Percentiles rank a stretch among this genome's conserved stretches.
phyloP scores from a whole-genome alignment of 2,888 invertebrate species.

The Eupithecia vulgata region DNA sequence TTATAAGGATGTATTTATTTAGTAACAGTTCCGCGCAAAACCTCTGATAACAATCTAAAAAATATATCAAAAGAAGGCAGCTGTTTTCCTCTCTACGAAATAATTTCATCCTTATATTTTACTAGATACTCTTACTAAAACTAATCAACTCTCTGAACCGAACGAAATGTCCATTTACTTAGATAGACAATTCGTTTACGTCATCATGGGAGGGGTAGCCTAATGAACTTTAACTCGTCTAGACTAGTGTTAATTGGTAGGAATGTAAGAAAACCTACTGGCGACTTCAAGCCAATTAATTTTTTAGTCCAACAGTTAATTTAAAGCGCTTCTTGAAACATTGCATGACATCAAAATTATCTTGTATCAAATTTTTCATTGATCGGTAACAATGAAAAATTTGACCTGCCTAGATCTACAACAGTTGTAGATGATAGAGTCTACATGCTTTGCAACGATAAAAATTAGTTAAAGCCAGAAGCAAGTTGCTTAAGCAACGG shows the following conservation, averaged over 20 bases:
- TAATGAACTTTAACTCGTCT: conserved; percentile 27
- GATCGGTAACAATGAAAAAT: too few relatives aligned
- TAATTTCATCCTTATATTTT: too few relatives aligned
- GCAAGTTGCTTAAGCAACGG: too few relatives aligned
- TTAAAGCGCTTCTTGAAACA: not conserved
- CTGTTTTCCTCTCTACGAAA: too few relatives aligned
- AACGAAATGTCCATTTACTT: not conserved
- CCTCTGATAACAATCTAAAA: too few relatives aligned
- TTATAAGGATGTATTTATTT: too few relatives aligned
- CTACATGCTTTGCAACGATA: too few relatives aligned
- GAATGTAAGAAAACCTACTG: conserved; percentile 13
- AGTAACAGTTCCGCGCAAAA: too few relatives aligned
- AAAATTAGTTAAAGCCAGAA: too few relatives aligned
- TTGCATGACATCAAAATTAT: not conserved
- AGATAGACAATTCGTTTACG: not conserved
- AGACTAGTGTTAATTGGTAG: conserved; percentile 18
- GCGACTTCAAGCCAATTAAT: not conserved
- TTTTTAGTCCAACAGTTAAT: not conserved
- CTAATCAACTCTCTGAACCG: not conserved
- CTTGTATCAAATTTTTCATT: not conserved
- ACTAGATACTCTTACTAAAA: not conserved
- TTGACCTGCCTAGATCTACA: too few relatives aligned
- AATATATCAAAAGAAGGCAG: too few relatives aligned
- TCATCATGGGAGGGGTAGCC: conserved; percentile 1
- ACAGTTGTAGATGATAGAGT: too few relatives aligned